Conservation (phyloP, 2,888 invertebrate genomes). For the Drosophila stalkeri region DNA sequence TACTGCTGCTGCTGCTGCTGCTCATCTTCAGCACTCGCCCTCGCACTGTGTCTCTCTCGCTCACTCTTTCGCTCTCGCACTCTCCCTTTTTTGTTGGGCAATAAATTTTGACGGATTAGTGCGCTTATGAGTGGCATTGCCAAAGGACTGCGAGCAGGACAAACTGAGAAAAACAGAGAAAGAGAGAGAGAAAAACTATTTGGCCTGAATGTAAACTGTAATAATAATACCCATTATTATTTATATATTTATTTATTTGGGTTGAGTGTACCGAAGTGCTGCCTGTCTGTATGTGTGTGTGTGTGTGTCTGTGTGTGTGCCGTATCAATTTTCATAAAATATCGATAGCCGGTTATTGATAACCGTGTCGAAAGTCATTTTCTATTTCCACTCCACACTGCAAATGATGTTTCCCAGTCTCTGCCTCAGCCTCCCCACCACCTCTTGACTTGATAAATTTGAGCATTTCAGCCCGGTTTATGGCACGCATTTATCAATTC, state of each 20-base stretch:
- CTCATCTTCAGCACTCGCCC: slow-evolving; percentile 3
- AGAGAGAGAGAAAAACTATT: slow-evolving; percentile 61
- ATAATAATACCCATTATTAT: slow-evolving; percentile 80
- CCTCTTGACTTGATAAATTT: slow-evolving; percentile 66
- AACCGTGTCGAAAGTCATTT: slow-evolving; percentile 79
- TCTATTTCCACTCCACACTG: slow-evolving; percentile 50
- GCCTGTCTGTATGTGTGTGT: not conserved
- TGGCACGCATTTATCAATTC: slow-evolving; percentile 61
- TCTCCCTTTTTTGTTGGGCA: slow-evolving; percentile 38
- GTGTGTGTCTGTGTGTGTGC: slow-evolving; percentile 28
- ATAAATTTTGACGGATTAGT: slow-evolving; percentile 81
- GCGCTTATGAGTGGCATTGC: slow-evolving; percentile 72
- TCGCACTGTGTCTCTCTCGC: slow-evolving; percentile 4
- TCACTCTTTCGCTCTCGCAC: slow-evolving; percentile 1
- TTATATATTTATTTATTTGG: slow-evolving; percentile 72
- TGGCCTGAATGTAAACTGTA: slow-evolving; percentile 70
- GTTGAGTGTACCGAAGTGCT: not conserved
- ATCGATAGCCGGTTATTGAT: slow-evolving; percentile 79
- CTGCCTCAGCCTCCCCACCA: not conserved
- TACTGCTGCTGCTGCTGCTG: not conserved
- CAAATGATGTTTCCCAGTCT: slow-evolving; percentile 16
- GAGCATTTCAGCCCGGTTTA: slow-evolving; percentile 53
- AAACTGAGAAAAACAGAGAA: slow-evolving; percentile 3
- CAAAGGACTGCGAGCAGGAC: slow-evolving; percentile 44
- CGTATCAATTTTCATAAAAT: slow-evolving; percentile 80